These are phyloP conservation scores for Rhinoraja longicauda DNA, from an alignment of 2,797 vertebrate genomes.

Conservation along the genomic window DNA sequence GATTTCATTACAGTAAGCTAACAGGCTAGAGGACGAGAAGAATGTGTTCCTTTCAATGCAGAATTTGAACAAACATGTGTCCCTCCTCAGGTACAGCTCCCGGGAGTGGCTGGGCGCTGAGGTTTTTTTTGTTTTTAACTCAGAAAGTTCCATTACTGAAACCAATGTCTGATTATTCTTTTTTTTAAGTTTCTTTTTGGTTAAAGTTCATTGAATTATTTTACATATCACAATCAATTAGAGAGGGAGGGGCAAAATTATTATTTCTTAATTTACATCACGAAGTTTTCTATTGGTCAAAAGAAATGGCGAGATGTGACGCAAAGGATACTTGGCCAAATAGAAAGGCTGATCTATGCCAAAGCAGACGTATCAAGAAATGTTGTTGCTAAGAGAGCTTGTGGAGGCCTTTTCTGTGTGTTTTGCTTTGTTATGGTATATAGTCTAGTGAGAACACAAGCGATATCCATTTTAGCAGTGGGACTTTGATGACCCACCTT, in stretches of 20 bases:
- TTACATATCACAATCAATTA: constrained; percentile 27
- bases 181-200: neutral
- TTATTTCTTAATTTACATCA: constrained; percentile 46
- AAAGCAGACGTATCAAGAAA: constrained; percentile 57
- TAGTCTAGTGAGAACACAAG: constrained; percentile 42
- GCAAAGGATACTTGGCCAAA: constrained; percentile 69
- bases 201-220: constrained; percentile 30
- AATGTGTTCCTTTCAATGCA: constrained; percentile 34
- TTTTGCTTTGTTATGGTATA: constrained; percentile 43
- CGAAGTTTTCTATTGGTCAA: constrained; percentile 71
- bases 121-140: neutral
- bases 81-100: constrained; percentile 16
- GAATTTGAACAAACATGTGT: constrained; percentile 22
- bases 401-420: constrained; percentile 42
- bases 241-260: neutral
- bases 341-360: constrained; percentile 63
- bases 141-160: constrained; percentile 13
- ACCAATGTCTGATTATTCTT: neutral
- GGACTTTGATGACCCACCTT: constrained; percentile 21
- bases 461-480: constrained; percentile 34
- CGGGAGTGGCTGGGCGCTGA: neutral
- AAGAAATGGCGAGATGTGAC: constrained; percentile 88
- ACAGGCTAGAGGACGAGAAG: constrained; percentile 29
- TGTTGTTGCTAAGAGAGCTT: constrained; percentile 52
- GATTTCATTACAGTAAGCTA: constrained; percentile 30